Percentiles rank a stretch among this genome's conserved stretches.
These are phyloP conservation scores for Anser cygnoides DNA, from an alignment of 2,113 vertebrate genomes.

Conservation along the genomic window DNA sequence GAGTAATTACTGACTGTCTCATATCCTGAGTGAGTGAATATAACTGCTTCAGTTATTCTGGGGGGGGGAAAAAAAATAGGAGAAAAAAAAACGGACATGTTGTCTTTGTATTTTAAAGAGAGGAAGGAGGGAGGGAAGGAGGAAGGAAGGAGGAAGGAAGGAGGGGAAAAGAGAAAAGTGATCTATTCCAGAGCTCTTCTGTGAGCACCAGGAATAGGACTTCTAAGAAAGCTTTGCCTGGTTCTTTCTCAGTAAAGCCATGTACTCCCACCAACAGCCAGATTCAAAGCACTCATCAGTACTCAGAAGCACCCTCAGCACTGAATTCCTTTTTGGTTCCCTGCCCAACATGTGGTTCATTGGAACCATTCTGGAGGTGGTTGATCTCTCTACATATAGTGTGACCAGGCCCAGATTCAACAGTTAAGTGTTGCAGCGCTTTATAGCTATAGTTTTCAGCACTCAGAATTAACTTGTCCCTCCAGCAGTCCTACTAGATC, in stretches of 20 bases:
- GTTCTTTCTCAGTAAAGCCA: background rate
- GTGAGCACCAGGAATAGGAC: background rate
- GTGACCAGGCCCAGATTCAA: accelerated
- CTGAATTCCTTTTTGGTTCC: background rate
- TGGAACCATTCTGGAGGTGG: background rate
- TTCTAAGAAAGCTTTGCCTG: background rate
- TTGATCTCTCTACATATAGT: background rate
- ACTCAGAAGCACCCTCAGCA: background rate
- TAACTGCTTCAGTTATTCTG: background rate
- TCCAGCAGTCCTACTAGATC: background rate
- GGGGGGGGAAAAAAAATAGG: accelerated
- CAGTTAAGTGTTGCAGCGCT: background rate
- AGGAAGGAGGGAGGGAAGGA: background rate
- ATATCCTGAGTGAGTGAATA: background rate
- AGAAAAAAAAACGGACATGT: background rate
- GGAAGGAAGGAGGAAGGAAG: too few species aligned
- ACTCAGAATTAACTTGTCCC: background rate
- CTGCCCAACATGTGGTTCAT: accelerated
- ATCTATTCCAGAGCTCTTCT: background rate
- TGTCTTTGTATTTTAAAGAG: background rate
- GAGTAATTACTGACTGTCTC: background rate
- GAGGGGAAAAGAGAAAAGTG: too few species aligned
- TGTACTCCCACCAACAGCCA: accelerated
- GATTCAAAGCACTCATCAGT: background rate
- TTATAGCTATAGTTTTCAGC: background rate